Percentiles rank a stretch among this genome's conserved stretches.
These are phyloP conservation scores for Branchellion lobata DNA, from an alignment of 2,888 invertebrate genomes.

Conservation along the genomic window DNA sequence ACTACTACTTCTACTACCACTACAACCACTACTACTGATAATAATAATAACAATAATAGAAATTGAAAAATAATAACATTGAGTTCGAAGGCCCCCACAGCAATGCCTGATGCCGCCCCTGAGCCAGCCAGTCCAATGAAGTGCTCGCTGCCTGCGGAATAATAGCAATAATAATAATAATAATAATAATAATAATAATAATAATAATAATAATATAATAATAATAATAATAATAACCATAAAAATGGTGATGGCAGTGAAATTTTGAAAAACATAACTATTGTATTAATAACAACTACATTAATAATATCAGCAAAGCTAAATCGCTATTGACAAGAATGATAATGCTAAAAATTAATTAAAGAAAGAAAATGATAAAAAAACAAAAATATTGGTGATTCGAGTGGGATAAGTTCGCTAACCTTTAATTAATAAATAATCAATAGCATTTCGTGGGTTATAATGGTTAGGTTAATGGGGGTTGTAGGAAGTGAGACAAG, in stretches of 20 bases:
- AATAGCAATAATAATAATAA: too few species aligned
- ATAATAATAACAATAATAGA: constrained; percentile 39
- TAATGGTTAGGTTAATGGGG: too few species aligned
- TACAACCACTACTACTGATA: neutral
- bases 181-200: neutral
- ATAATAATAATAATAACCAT: neutral
- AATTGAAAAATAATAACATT: too few species aligned
- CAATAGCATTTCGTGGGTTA: too few species aligned
- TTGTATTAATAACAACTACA: neutral
- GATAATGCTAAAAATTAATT: too few species aligned
- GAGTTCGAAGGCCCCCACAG: constrained; percentile 54
- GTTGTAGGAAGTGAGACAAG: too few species aligned
- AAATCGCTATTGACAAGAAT: neutral
- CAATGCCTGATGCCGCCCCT: constrained; percentile 55
- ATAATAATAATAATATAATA: neutral
- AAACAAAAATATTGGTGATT: too few species aligned
- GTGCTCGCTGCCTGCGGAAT: constrained; percentile 55
- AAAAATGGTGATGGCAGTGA: neutral
- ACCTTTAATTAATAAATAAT: too few species aligned
- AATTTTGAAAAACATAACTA: too few species aligned
- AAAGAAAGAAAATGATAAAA: too few species aligned
- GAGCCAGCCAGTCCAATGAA: constrained; percentile 57
- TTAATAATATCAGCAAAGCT: neutral
- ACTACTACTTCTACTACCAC: too few species aligned
- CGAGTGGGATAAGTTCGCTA: too few species aligned